phyloP scores from a whole-genome alignment of 2,113 vertebrate genomes.

The Barbus barbus region DNA sequence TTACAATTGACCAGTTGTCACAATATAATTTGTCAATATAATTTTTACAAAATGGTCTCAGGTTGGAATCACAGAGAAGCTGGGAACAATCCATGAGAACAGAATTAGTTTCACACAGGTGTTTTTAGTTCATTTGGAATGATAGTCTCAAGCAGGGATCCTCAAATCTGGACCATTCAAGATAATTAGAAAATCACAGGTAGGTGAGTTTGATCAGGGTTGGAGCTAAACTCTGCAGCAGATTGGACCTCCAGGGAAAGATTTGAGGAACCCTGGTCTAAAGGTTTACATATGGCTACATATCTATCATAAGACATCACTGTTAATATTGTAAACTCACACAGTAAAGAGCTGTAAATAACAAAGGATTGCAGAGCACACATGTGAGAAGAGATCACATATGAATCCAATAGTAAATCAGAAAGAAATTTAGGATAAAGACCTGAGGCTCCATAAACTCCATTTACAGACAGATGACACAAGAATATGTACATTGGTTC shows the following conservation, averaged over 20 bases:
- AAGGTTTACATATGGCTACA: slow-evolving; percentile 44
- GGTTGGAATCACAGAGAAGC: not conserved
- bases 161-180: no score
- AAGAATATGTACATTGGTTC: slow-evolving; percentile 47
- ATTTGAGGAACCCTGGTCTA: no score
- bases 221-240: no score
- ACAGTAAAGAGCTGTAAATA: slow-evolving; percentile 47
- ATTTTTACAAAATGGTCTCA: slow-evolving; percentile 28
- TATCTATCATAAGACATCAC: slow-evolving; percentile 52
- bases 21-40: slow-evolving; percentile 49
- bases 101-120: slow-evolving; percentile 32
- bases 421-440: slow-evolving; percentile 43
- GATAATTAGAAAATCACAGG: no score
- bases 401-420: slow-evolving; percentile 36
- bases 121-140: not conserved
- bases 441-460: slow-evolving; percentile 36
- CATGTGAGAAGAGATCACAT: slow-evolving; percentile 32
- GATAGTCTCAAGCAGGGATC: no score
- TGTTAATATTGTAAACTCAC: slow-evolving; percentile 43
- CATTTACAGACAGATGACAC: slow-evolving; percentile 43
- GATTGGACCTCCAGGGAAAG: no score
- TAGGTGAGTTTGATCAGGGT: no score
- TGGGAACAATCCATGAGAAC: slow-evolving; percentile 39
- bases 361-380: slow-evolving; percentile 39
- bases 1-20: slow-evolving; percentile 52